Base-by-base conservation (phyloP, 2,888 invertebrate species). In the Phengaris alcon region DNA sequence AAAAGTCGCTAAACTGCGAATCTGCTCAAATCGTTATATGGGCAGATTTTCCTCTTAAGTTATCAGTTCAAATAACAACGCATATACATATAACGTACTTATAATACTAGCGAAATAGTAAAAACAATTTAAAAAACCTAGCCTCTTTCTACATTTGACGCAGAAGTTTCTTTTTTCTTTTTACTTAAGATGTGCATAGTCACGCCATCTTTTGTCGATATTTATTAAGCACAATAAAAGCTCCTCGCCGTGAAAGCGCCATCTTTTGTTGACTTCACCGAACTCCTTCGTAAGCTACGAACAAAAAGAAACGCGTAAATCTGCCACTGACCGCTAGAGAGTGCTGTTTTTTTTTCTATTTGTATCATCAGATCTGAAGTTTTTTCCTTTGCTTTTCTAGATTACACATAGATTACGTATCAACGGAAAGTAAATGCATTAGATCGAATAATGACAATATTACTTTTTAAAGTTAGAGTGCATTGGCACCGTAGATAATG, bases 291-390 rank as follows among this genome's bases (percentile, higher is more conserved):
- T n/a, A 3, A 7, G 54, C 77, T 76, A 77, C 81, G 83, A 82
- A 83, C 82, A 79, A 82, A 82, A 83, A 86, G 85, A 82, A 82
- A 81, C 73, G 80, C 79, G 79, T 82, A 82, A 79, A 83, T 81
- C 80, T 78, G 54, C 73, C 35, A 75, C 59, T 75, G 44, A 76
- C 84, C 91, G 85, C 84, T 87, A 92, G 92, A 90, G 88, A 84
- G 90, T 81, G 90, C 85, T 89, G 82, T 83, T 84, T 83, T 85
- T 83, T 86, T 86, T 84, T 22, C 22, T 83, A 83, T 82, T 83
- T 84, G 85, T 86, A 85, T 55, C 5, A 59, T 13, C 81, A 75
- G 77, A 73, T 51, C 70, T 76, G 68, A 73, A 78, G 79, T 77
- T 75, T 52, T 54, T 75, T 74, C 46, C 12, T 55, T 6, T 22